These are phyloP conservation scores for Haemorhous mexicanus DNA, from an alignment of 2,113 vertebrate species.

Conservation along the genomic window DNA sequence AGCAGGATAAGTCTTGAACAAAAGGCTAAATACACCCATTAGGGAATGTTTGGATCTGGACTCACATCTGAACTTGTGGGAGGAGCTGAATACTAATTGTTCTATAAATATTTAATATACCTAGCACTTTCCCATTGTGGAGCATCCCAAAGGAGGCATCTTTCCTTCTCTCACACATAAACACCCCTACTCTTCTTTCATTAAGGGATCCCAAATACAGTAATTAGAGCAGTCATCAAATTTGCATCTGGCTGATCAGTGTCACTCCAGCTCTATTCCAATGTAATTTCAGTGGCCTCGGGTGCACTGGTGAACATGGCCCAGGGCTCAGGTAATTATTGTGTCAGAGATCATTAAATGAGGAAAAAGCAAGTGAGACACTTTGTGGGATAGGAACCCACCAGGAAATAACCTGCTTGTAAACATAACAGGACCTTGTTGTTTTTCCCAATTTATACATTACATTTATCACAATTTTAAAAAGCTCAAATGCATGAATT, in stretches of 20 bases:
- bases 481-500: neutral
- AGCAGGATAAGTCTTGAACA: neutral
- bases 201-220: neutral
- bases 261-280: neutral
- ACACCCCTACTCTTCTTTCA: neutral
- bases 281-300: neutral
- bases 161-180: neutral
- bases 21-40: neutral
- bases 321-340: neutral
- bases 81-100: constrained; percentile 17
- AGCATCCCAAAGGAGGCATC: neutral
- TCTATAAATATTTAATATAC: constrained; percentile 39
- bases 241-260: neutral
- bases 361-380: neutral
- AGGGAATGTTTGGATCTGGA: neutral
- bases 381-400: neutral
- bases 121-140: neutral
- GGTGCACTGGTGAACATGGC: neutral
- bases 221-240: neutral
- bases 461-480: neutral
- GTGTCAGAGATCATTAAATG: neutral
- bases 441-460: neutral
- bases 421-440: neutral
- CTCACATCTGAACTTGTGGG: neutral
- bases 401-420: neutral